These are phyloP conservation scores for Dilophus febrilis DNA, from an alignment of 2,888 invertebrate genomes.

Conservation along the genomic window DNA sequence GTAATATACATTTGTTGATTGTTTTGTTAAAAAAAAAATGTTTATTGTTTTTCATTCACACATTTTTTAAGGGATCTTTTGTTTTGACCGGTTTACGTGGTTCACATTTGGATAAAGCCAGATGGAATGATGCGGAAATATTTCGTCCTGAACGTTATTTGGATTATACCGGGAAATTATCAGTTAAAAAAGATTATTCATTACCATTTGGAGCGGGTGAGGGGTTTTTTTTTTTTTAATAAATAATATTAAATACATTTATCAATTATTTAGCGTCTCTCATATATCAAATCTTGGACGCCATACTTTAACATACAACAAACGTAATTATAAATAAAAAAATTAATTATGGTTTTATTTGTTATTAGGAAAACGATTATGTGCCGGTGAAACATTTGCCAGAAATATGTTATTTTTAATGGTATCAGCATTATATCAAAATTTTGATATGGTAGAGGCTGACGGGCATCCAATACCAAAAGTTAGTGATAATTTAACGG, in stretches of 20 bases:
- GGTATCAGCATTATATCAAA: slow-evolving; percentile 42
- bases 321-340: background rate
- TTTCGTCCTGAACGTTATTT: slow-evolving; percentile 52
- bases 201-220: slow-evolving; percentile 50
- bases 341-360: background rate
- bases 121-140: slow-evolving; percentile 47
- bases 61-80: slow-evolving; percentile 32
- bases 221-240: no score
- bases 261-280: no score
- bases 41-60: background rate
- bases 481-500: slow-evolving; percentile 26
- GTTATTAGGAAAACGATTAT: slow-evolving; percentile 41
- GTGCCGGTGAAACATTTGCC: slow-evolving; percentile 54
- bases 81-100: slow-evolving; percentile 36
- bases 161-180: slow-evolving; percentile 34
- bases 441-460: slow-evolving; percentile 38
- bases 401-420: slow-evolving; percentile 46
- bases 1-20: slow-evolving; percentile 24
- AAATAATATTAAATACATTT: background rate
- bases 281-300: no score
- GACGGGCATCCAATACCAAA: slow-evolving; percentile 33
- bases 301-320: background rate
- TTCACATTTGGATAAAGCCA: slow-evolving; percentile 37
- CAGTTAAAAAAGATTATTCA: slow-evolving; percentile 37
- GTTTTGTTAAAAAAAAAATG: background rate